Evolutionary conservation across 2,113 vertebrate genomes (phyloP), one percentile per base, ranked within the genome.

Genomic region (Corvus moneduloides): DNA sequence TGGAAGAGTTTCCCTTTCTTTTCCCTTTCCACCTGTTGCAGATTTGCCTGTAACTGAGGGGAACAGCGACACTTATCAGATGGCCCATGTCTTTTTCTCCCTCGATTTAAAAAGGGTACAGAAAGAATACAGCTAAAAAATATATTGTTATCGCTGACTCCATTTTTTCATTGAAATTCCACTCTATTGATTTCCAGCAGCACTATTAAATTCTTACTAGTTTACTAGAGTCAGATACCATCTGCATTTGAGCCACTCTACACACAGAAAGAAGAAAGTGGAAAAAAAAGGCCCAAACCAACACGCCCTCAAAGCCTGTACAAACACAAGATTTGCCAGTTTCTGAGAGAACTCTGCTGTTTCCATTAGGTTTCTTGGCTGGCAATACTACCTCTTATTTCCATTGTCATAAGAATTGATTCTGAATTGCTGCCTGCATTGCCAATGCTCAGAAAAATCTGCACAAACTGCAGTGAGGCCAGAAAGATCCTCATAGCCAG

Each of bases 401-500:
- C 74, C n/a, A 49, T 37, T 74, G 69, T 72, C 1, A 2, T 10
- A 32, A 6, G 26, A 87, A 87, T 49, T 28, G 59, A 49, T 85
- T 87, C 62, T 21, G 58, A 94, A 77, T 66, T 72, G 39, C 79
- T 68, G 80, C 52, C 73, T 66, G 20, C 48, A 24, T 7, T 94
- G 87, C 68, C 79, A 89, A 39, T 0, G 1, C 32, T 41, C 62
- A n/a, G 49, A 81, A 81, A 84, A 81, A 83, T 78, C 59, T 87
- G 63, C 52, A 71, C 6, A 7, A 77, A 80, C 4, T 18, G 52
- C 18, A 86, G 64, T 1, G 7, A 71, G 74, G 61, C 66, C 78
- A 95, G 68, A 81, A 95, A 90, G 48, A 77, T 41, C 44, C 69
- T 74, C 61, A 52, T n/a, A 89, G 72, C n/a, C 89, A 89, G 77